Evolutionary conservation across 1,140 invertebrate species (phyloP).

Genomic region (Drosophila sulfurigaster): DNA sequence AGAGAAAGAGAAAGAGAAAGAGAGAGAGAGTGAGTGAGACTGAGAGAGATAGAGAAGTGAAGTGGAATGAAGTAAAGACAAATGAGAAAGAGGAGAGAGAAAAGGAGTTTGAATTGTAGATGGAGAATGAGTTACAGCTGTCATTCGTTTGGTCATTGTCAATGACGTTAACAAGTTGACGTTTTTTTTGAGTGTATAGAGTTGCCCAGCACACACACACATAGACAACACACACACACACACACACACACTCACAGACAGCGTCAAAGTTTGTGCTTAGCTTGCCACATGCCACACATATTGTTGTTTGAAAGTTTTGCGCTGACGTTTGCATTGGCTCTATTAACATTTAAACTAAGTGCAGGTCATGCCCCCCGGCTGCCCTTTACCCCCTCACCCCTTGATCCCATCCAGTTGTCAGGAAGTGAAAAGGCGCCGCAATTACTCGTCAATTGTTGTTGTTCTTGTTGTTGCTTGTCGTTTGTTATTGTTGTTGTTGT

Average conservation of each 20-base stretch:
- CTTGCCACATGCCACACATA: constrained; percentile 39
- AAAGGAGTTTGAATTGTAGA: not conserved
- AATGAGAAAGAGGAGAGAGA: not conserved
- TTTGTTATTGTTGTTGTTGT: constrained; percentile 9
- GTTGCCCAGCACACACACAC: not conserved
- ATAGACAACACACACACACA: not conserved
- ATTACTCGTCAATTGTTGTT: constrained; percentile 64
- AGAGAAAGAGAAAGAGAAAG: not conserved
- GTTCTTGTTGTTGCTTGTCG: not conserved
- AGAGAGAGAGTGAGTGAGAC: no score
- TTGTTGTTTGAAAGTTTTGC: constrained; percentile 52
- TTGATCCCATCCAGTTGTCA: no score
- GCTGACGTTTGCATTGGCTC: constrained; percentile 68
- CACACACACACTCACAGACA: constrained; percentile 7
- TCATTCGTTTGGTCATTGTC: constrained; percentile 28
- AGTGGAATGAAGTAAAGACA: no score
- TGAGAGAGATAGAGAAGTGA: not conserved
- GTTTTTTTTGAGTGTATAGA: constrained; percentile 20
- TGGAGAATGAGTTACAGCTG: constrained; percentile 10
- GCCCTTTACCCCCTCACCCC: not conserved
- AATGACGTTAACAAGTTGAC: constrained; percentile 20
- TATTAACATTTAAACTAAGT: constrained; percentile 63
- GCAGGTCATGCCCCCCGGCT: constrained; percentile 23
- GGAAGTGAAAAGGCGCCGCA: constrained; percentile 28
- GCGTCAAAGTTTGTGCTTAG: constrained; percentile 60